Conservation (phyloP, 2,797 vertebrate genomes). For the Spatula versicolor region DNA sequence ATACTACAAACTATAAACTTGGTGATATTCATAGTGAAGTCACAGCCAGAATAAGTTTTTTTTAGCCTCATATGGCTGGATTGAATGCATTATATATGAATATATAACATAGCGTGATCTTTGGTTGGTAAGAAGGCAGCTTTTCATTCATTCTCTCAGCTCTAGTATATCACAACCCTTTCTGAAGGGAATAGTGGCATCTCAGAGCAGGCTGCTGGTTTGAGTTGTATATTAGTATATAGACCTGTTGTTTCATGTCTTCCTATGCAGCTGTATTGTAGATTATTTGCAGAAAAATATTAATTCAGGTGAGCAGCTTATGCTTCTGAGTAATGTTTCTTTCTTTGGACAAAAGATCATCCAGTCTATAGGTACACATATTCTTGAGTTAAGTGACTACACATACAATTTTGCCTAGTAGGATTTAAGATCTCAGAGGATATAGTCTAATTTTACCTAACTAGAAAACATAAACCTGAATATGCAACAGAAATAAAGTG, state of each 20-base stretch:
- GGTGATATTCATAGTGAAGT: background rate
- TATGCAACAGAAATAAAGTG: background rate
- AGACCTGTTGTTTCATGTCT: background rate
- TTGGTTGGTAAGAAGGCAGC: background rate
- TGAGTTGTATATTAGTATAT: background rate
- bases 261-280: background rate
- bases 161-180: background rate
- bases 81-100: no score
- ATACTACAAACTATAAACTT: background rate
- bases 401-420: background rate
- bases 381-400: background rate
- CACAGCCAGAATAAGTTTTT: background rate
- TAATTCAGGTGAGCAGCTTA: background rate
- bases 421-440: background rate
- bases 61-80: background rate
- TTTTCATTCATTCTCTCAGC: background rate
- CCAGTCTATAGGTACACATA: background rate
- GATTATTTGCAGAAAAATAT: background rate
- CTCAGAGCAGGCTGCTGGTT: background rate
- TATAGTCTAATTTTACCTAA: background rate
- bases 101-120: background rate
- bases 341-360: background rate
- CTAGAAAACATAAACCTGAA: background rate
- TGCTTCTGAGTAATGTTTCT: background rate
- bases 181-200: background rate